phyloP scores from a whole-genome alignment of 2,113 vertebrate genomes.

The Gracilinanus agilis region DNA sequence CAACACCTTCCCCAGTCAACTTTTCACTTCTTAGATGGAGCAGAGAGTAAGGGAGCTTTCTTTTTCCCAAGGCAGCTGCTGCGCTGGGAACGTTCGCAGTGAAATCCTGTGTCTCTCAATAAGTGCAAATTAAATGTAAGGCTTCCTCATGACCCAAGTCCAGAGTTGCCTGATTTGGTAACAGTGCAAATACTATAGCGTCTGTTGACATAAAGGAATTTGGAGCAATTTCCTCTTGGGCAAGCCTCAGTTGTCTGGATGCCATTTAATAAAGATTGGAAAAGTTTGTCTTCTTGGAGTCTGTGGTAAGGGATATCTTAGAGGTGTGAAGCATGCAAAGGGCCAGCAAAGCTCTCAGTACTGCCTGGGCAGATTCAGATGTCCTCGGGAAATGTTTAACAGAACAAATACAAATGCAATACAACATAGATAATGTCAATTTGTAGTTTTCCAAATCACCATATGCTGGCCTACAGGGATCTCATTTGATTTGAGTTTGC shows the following conservation, averaged over 20 bases:
- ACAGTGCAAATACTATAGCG: neutral
- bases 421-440: neutral
- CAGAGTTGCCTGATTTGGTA: conserved; percentile 16
- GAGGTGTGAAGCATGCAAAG: neutral
- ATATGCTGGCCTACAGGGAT: neutral
- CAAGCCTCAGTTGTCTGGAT: neutral
- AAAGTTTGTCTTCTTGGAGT: neutral
- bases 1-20: neutral
- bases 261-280: conserved; percentile 5
- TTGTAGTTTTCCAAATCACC: neutral
- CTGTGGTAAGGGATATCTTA: neutral
- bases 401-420: neutral
- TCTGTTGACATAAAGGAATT: conserved; percentile 24
- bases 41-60: neutral
- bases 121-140: conserved; percentile 26
- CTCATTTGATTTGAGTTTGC: neutral
- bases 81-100: neutral
- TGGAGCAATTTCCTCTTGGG: conserved; percentile 7
- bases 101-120: conserved; percentile 14
- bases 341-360: neutral
- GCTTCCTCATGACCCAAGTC: neutral
- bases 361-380: neutral
- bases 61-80: neutral
- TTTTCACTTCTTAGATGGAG: neutral
- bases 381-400: neutral